These are phyloP conservation scores for Drosophila barbarae DNA, from an alignment of 2,888 invertebrate species.

Conservation along the genomic window DNA sequence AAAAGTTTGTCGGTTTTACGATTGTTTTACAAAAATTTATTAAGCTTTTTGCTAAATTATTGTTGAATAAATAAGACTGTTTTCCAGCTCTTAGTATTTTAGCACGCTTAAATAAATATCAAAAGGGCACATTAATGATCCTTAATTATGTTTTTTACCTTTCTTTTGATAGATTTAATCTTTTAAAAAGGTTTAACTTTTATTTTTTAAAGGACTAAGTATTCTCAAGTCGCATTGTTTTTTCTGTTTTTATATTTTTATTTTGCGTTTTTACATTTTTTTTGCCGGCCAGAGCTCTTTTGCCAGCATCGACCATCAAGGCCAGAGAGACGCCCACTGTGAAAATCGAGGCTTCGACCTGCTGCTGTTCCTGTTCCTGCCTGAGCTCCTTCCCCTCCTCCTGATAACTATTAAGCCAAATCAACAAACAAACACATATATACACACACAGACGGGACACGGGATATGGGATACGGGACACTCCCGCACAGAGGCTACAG, in stretches of 20 bases:
- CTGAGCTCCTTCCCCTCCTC: neutral
- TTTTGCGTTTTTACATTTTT: neutral
- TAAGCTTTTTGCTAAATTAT: neutral
- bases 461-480: slow-evolving; percentile 5
- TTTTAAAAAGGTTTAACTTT: neutral
- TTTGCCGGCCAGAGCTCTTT: slow-evolving; percentile 14
- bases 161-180: neutral
- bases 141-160: neutral
- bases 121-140: neutral
- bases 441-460: slow-evolving; percentile 20
- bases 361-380: neutral
- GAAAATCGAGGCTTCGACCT: slow-evolving; percentile 3
- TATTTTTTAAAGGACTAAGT: neutral
- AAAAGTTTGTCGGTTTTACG: rapidly evolving
- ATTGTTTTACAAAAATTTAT: neutral
- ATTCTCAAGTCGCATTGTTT: neutral
- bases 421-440: slow-evolving; percentile 44
- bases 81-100: neutral
- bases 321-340: slow-evolving; percentile 29
- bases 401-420: slow-evolving; percentile 45
- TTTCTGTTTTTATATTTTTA: slow-evolving; percentile 1
- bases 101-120: neutral
- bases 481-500: neutral
- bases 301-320: slow-evolving; percentile 25
- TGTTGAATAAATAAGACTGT: neutral